phyloP scores from a whole-genome alignment of 2,113 vertebrate species.

The Otus sunia region DNA sequence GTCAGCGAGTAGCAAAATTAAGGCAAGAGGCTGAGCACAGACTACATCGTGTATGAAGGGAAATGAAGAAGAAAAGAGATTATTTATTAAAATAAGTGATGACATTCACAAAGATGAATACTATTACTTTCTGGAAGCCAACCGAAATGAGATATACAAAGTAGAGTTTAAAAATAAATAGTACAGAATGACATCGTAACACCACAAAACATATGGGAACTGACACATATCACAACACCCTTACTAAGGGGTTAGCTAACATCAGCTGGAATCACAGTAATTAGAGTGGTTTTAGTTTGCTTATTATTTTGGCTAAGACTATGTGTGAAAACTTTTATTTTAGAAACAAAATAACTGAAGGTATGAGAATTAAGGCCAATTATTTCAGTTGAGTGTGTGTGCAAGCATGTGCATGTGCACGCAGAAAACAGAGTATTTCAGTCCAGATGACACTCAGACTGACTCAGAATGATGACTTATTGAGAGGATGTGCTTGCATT shows the following conservation, averaged over 20 bases:
- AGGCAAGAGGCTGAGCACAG: neutral
- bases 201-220: slow-evolving; percentile 31
- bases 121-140: slow-evolving; percentile 22
- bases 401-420: neutral
- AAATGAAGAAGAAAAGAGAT: slow-evolving; percentile 4
- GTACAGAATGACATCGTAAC: neutral
- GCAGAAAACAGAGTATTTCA: neutral
- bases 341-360: neutral
- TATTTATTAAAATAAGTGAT: slow-evolving; percentile 32
- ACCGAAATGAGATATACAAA: neutral
- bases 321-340: neutral
- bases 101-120: slow-evolving; percentile 16
- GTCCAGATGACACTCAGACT: neutral
- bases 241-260: neutral
- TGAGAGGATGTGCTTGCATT: neutral
- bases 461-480: neutral
- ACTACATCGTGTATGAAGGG: neutral
- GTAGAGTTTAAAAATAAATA: slow-evolving; percentile 21
- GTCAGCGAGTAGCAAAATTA: neutral
- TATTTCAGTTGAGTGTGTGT: neutral
- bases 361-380: neutral
- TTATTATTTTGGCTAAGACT: neutral
- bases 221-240: neutral
- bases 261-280: neutral
- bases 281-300: neutral